These are phyloP conservation scores for Desmodus rotundus DNA, from an alignment of 2,113 vertebrate species.

Conservation along the genomic window DNA sequence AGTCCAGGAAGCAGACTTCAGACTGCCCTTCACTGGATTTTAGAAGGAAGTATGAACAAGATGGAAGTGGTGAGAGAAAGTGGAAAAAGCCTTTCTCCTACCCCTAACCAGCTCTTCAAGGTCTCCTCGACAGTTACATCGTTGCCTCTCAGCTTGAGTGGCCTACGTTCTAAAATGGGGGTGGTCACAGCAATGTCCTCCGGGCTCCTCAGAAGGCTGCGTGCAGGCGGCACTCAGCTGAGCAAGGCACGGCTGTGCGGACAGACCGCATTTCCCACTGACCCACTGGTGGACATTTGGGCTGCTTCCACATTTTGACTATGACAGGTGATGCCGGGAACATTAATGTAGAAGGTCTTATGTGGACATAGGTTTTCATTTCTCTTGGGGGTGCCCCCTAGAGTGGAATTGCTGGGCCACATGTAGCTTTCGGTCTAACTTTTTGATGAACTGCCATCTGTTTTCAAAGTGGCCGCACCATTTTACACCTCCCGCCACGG, in stretches of 20 bases:
- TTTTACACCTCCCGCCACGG: neutral
- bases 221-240: rapidly evolving
- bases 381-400: neutral
- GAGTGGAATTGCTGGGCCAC: neutral
- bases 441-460: neutral
- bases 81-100: neutral
- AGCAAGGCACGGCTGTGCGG: rapidly evolving
- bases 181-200: rapidly evolving
- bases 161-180: neutral
- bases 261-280: neutral
- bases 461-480: neutral
- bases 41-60: neutral
- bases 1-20: neutral
- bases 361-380: neutral
- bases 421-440: no score
- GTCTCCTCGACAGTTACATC: no score
- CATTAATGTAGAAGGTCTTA: no score
- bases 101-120: neutral
- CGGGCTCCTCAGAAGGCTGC: neutral
- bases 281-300: neutral
- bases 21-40: neutral
- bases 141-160: neutral
- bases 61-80: neutral
- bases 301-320: neutral
- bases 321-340: neutral